Percentiles rank a stretch among this genome's conserved stretches.
These are phyloP conservation scores for Anser cygnoides DNA, from an alignment of 2,113 vertebrate genomes.

Conservation along the genomic window DNA sequence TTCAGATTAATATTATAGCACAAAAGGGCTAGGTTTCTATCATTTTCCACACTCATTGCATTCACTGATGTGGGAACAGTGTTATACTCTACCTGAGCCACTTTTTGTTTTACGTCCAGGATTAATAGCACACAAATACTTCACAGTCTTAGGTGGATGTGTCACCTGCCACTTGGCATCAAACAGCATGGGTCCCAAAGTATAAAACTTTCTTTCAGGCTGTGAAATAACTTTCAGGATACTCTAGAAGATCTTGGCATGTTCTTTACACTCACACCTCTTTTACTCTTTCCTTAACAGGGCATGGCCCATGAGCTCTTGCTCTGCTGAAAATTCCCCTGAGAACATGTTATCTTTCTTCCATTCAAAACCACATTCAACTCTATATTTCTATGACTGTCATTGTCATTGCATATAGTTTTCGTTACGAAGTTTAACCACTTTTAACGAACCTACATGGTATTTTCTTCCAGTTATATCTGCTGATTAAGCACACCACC, in stretches of 20 bases:
- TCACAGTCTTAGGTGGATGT: not conserved
- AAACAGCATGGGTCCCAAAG: not conserved
- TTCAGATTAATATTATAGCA: constrained; percentile 65
- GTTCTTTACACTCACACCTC: not conserved
- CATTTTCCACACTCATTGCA: not conserved
- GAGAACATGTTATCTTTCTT: not conserved
- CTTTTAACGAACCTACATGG: not conserved
- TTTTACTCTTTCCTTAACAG: constrained; percentile 14
- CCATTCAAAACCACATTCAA: not conserved
- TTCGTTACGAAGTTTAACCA: not conserved
- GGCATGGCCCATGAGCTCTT: not conserved
- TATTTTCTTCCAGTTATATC: not conserved
- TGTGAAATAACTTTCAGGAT: not conserved
- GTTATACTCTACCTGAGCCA: constrained; percentile 20
- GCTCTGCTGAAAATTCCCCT: not conserved
- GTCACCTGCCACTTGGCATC: not conserved
- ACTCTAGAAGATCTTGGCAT: not conserved
- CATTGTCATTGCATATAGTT: not conserved
- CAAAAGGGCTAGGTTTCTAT: constrained; percentile 60
- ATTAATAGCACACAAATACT: constrained; percentile 13
- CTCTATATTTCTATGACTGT: not conserved
- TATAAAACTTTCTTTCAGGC: not conserved
- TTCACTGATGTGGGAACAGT: constrained; percentile 42
- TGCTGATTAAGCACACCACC: not conserved
- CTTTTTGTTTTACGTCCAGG: constrained; percentile 12